Conservation (phyloP, 2,797 vertebrate genomes). For the Helicolenus hilgendorfi region DNA sequence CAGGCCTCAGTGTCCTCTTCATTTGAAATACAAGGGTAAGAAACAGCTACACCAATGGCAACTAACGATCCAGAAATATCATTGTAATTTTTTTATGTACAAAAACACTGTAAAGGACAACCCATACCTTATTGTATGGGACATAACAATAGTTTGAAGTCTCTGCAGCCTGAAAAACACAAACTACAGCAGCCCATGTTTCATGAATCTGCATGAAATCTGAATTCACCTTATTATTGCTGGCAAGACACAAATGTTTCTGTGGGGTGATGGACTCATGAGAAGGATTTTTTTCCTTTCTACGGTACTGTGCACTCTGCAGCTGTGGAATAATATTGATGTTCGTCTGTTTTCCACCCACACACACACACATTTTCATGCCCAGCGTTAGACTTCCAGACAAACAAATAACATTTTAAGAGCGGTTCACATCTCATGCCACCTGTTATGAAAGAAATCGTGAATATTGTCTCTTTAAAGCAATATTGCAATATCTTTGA, state of each 20-base stretch:
- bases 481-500: background rate
- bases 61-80: background rate
- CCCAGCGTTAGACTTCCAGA: background rate
- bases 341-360: conserved; percentile 50
- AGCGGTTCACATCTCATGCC: background rate
- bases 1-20: conserved; percentile 7
- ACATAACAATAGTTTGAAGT: background rate
- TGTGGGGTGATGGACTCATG: conserved; percentile 28
- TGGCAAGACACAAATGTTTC: conserved; percentile 15
- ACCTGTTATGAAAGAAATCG: background rate
- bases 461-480: background rate
- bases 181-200: background rate
- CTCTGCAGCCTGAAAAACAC: too few species aligned
- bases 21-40: conserved; percentile 25
- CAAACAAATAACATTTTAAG: background rate
- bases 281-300: conserved; percentile 30
- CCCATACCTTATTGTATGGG: background rate
- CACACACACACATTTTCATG: background rate
- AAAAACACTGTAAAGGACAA: background rate
- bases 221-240: background rate
- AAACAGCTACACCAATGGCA: background rate
- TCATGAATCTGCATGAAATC: conserved; percentile 4
- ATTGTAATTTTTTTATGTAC: background rate
- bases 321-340: conserved; percentile 55
- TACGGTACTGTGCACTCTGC: background rate